These are phyloP conservation scores for Sebastolobus altivelis DNA, from an alignment of 2,797 vertebrate genomes.

Conservation along the genomic window DNA sequence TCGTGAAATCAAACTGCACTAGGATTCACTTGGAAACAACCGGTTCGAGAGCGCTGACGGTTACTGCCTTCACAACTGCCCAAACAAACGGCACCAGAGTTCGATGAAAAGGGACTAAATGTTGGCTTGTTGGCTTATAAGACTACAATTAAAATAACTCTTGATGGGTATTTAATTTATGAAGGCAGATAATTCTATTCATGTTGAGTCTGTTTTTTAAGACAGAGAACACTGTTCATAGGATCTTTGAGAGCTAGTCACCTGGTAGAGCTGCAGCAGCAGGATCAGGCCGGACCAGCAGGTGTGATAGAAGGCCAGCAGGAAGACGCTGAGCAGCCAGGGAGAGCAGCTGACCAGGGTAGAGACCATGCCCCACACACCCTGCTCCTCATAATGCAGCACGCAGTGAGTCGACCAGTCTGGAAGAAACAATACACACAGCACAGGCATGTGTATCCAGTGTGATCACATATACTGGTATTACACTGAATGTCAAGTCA, in stretches of 20 bases:
- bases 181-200: background rate
- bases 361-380: constrained; percentile 84
- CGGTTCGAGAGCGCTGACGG: too few species aligned
- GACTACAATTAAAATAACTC: background rate
- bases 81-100: too few species aligned
- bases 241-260: background rate
- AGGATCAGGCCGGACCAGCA: constrained; percentile 87
- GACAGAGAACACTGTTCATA: background rate
- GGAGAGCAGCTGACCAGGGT: constrained; percentile 89
- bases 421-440: constrained; percentile 58
- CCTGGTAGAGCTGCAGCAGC: constrained; percentile 92
- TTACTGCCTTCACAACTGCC: too few species aligned
- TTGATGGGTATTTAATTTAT: background rate
- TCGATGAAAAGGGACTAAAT: too few species aligned
- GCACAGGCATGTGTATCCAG: too few species aligned
- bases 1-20: too few species aligned
- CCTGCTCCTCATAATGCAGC: constrained; percentile 84
- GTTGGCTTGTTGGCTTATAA: too few species aligned
- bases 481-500: constrained; percentile 17
- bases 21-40: too few species aligned
- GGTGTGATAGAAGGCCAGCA: constrained; percentile 87
- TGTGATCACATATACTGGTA: background rate
- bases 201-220: background rate
- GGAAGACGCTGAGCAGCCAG: constrained; percentile 90
- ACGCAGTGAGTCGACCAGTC: constrained; percentile 91